Percentiles rank a stretch among this genome's conserved stretches.
phyloP scores from a whole-genome alignment of 2,888 invertebrate genomes.

The Oxytorus armatus region DNA sequence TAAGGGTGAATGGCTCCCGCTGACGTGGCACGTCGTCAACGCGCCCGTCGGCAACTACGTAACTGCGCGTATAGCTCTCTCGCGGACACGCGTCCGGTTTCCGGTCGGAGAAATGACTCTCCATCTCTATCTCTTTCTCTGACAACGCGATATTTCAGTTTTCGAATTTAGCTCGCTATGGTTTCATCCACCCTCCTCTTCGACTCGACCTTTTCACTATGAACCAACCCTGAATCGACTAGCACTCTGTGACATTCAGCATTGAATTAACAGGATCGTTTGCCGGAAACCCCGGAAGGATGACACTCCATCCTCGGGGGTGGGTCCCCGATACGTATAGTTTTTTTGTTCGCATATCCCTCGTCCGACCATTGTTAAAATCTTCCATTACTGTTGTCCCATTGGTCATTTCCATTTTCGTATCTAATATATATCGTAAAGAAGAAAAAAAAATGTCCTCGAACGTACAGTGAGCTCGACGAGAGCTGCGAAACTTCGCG shows the following conservation, averaged over 20 bases:
- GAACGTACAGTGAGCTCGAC: neutral
- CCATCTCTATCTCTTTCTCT: constrained; percentile 46
- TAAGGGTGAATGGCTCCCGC: constrained; percentile 72
- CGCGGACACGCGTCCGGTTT: constrained; percentile 78
- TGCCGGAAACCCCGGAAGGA: constrained; percentile 76
- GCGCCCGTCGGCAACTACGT: constrained; percentile 64
- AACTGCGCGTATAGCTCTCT: constrained; percentile 68
- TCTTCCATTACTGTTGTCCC: constrained; percentile 23
- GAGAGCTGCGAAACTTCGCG: neutral
- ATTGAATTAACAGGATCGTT: constrained; percentile 75
- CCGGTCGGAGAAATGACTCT: constrained; percentile 73
- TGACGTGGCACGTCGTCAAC: constrained; percentile 81
- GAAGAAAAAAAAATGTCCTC: constrained; percentile 3
- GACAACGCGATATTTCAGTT: constrained; percentile 64
- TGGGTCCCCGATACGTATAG: constrained; percentile 13
- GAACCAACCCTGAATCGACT: constrained; percentile 61
- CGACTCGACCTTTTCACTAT: constrained; percentile 48
- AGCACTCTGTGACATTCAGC: constrained; percentile 61
- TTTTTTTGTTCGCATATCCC: constrained; percentile 35
- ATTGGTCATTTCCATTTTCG: constrained; percentile 47
- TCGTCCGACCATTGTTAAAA: neutral
- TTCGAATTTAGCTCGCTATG: constrained; percentile 64
- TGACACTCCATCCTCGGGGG: constrained; percentile 45
- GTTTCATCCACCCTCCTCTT: constrained; percentile 70
- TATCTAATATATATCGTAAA: neutral